Base-by-base conservation (phyloP, 2,113 vertebrate genomes). In the Rafetus swinhoei region DNA sequence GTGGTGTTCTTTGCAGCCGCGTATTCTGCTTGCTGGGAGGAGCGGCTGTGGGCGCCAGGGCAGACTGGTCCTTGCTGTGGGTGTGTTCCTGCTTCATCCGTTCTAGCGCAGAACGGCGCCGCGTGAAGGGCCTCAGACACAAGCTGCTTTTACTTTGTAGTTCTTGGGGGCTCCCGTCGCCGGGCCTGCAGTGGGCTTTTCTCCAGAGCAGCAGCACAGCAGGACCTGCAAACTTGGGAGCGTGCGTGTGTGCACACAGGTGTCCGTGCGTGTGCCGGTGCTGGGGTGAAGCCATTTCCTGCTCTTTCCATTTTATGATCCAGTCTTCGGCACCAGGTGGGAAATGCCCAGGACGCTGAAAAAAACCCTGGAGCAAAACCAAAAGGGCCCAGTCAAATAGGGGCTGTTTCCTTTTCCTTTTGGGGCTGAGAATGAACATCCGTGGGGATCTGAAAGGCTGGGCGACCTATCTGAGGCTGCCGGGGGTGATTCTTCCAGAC, bases 221-320 rank as follows among this genome's bases (percentile, higher is more conserved):
- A 65, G 29, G 62, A 18, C n/a, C 7, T 18, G 15, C 62, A 65
- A 65, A 32, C 29, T 7, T 29, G n/a, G 14, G 62, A 32, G 39
- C 7, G 39, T 50, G 22, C 7, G 8, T 25, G 55, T 24, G 79
- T 22, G 14, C 56, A 65, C 11, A 10, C 4, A 18, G 24, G 84
- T 22, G 8, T 9, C 12, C 10, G 5, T n/a, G 32, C 0, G 4
- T 16, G 15, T 25, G 13, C 55, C 6, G 39, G 52, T 15, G 10
- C 8, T 2, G 6, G 4, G 11, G 10, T 5, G 1, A 4, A 2
- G 6, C 4, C 2, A 25, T 13, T 45, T 81, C 50, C 24, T 27
- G 85, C 25, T 18, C 35, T 54, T 55, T 8, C 5, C 22, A 65
- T 32, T 32, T 15, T 15, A n/a, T n/a, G 15, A n/a, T n/a, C n/a